Conservation (phyloP, 1,140 invertebrate species). For the Diploscapter pachys region DNA sequence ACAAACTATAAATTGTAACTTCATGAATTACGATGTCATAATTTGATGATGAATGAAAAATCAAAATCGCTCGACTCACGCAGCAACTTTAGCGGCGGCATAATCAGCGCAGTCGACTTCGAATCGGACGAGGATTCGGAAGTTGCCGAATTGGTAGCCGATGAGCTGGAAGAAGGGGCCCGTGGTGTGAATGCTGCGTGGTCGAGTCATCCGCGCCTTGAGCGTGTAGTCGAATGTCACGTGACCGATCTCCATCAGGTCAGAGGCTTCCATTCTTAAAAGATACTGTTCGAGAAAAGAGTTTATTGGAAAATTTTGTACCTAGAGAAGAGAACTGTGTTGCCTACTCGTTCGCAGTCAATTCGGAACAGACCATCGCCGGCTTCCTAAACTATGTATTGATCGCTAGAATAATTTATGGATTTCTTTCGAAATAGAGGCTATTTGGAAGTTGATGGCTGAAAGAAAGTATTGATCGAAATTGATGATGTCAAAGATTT, state of each 20-base stretch:
- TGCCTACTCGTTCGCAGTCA: conserved; percentile 58
- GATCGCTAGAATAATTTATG: background rate
- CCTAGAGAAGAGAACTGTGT: conserved; percentile 53
- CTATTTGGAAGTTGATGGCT: conserved; percentile 4
- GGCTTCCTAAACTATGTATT: conserved; percentile 36
- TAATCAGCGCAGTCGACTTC: conserved; percentile 57
- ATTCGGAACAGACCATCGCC: conserved; percentile 56
- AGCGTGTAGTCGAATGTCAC: conserved; percentile 54
- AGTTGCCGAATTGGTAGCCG: conserved; percentile 53
- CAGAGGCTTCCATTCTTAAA: conserved; percentile 58
- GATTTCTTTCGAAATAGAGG: too few species aligned
- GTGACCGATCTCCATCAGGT: conserved; percentile 56
- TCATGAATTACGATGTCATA: conserved; percentile 5
- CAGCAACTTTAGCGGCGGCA: conserved; percentile 41
- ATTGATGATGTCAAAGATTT: background rate
- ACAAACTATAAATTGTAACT: conserved; percentile 14
- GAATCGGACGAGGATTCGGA: conserved; percentile 56
- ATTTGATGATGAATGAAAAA: conserved; percentile 12
- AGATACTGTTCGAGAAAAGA: background rate
- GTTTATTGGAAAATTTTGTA: background rate
- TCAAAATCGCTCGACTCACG: conserved; percentile 23
- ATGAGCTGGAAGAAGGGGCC: conserved; percentile 59
- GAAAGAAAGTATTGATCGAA: conserved; percentile 12
- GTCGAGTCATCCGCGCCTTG: conserved; percentile 54
- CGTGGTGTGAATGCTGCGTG: conserved; percentile 46